phyloP scores from a whole-genome alignment of 2,888 invertebrate genomes.

The Mellilla xanthometata region DNA sequence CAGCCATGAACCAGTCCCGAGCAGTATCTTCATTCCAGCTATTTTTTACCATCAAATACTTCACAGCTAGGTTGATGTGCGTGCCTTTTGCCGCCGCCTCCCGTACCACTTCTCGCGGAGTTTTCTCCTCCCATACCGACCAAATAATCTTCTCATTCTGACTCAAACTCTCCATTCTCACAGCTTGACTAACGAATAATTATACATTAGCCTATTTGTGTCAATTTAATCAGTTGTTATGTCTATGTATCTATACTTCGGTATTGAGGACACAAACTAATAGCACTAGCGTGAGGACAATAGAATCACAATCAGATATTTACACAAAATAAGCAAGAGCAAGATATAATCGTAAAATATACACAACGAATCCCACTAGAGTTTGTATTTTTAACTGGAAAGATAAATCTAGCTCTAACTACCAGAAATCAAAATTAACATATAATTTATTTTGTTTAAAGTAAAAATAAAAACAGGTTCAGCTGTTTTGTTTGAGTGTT shows the following conservation, averaged over 20 bases:
- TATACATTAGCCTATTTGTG: constrained; percentile 3
- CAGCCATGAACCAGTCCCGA: constrained; percentile 79
- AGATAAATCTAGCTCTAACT: no score
- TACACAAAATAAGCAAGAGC: background rate
- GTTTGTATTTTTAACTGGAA: no score
- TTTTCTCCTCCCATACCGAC: constrained; percentile 85
- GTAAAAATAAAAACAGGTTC: no score
- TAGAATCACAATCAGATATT: constrained; percentile 9
- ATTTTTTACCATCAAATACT: constrained; percentile 81
- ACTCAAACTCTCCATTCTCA: constrained; percentile 79
- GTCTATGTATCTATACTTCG: background rate
- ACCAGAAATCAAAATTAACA: no score
- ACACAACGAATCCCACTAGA: no score
- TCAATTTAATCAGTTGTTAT: background rate
- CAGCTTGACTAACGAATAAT: background rate
- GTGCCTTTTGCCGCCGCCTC: constrained; percentile 87
- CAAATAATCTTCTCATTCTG: constrained; percentile 84
- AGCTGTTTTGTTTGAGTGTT: no score
- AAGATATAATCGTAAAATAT: no score
- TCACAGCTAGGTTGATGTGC: constrained; percentile 82
- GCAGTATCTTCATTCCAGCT: constrained; percentile 77
- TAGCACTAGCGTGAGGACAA: constrained; percentile 14
- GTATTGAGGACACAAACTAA: no score
- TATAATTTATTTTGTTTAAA: no score
- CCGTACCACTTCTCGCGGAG: constrained; percentile 84